These are phyloP conservation scores for Indri indri DNA, from an alignment of 2,113 vertebrate genomes.

Conservation along the genomic window DNA sequence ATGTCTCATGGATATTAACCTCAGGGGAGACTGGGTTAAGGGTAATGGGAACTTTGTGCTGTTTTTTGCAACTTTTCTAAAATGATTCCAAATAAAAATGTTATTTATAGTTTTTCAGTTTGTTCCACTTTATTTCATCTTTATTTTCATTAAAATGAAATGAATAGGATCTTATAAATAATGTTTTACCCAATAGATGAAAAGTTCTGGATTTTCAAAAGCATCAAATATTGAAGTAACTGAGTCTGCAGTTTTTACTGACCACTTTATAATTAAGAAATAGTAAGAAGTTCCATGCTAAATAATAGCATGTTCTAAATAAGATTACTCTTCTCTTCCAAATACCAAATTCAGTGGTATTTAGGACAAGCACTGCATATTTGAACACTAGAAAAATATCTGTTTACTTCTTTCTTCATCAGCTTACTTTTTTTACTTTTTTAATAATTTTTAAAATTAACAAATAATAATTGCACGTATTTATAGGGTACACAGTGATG, in stretches of 20 bases:
- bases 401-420: neutral
- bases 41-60: neutral
- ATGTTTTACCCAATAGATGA: neutral
- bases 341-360: neutral
- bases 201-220: slow-evolving; percentile 40
- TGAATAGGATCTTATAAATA: slow-evolving; percentile 17
- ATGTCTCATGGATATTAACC: rapidly evolving
- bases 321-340: neutral
- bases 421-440: neutral
- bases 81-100: neutral
- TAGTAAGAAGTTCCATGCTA: neutral
- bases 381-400: slow-evolving; percentile 9
- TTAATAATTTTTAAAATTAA: neutral
- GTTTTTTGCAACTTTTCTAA: neutral
- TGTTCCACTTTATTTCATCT: slow-evolving; percentile 7
- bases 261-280: slow-evolving; percentile 50
- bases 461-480: neutral
- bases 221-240: slow-evolving; percentile 38
- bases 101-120: neutral
- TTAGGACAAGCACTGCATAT: neutral
- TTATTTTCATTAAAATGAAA: slow-evolving; percentile 58
- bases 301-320: neutral
- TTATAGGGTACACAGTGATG: neutral
- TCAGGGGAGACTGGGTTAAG: neutral
- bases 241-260: slow-evolving; percentile 29